Evolutionary conservation across 2,888 invertebrate species (phyloP).

Genomic region (Lithosia quadra): DNA sequence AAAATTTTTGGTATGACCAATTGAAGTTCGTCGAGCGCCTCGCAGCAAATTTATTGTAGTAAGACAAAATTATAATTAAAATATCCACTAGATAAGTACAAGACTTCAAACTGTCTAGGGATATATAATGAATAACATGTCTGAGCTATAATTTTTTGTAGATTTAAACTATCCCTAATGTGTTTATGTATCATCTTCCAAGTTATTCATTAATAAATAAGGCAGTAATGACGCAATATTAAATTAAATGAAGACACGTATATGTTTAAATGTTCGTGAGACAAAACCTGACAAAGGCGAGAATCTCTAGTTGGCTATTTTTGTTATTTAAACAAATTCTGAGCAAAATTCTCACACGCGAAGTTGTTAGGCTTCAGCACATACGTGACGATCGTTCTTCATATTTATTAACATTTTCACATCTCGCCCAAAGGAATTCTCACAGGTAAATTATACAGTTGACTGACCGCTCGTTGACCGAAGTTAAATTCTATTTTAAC

Average conservation of each 20-base stretch:
- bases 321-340: background rate
- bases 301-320: background rate
- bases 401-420: slow-evolving; percentile 11
- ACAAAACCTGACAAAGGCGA: background rate
- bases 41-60: too few relatives aligned
- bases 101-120: too few relatives aligned
- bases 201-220: background rate
- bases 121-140: too few relatives aligned
- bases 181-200: too few relatives aligned
- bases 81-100: too few relatives aligned
- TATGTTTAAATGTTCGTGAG: slow-evolving; percentile 9
- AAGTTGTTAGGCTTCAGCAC: background rate
- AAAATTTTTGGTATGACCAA: too few relatives aligned
- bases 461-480: slow-evolving; percentile 22
- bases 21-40: too few relatives aligned
- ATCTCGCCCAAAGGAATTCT: background rate
- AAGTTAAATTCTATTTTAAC: too few relatives aligned
- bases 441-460: slow-evolving; percentile 20
- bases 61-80: too few relatives aligned
- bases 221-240: background rate
- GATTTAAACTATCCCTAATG: too few relatives aligned
- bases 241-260: slow-evolving; percentile 3
- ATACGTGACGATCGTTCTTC: background rate
- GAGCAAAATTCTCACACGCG: background rate
- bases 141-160: too few relatives aligned